Evolutionary conservation across 1,140 invertebrate species (phyloP), one percentile per base, ranked within the genome.

Genomic region (Euglossa dilemma): DNA sequence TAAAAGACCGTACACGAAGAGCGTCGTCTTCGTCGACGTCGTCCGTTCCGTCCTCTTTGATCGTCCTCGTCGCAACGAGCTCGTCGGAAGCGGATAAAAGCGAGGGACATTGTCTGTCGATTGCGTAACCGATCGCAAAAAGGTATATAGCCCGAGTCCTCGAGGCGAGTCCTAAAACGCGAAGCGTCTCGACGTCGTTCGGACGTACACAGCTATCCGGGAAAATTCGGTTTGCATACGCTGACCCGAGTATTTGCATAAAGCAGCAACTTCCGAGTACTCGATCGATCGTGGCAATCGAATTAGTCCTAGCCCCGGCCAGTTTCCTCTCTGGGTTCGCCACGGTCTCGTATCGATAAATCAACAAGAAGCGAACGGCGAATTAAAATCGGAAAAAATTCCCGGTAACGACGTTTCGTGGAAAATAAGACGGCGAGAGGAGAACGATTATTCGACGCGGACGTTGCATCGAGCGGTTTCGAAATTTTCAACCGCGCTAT

Each of bases 1-100:
- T 63, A 54, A 70, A 63, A 72, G 45, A 79, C 66, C 73, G 76
- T n/a, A n/a, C n/a, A n/a, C n/a, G n/a, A n/a, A n/a, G n/a, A n/a
- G n/a, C n/a, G n/a, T n/a, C n/a, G n/a, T n/a, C n/a, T n/a, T n/a
- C n/a, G n/a, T n/a, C n/a, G n/a, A 36, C n/a, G 23, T 67, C n/a
- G 45, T 23, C 43, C 52, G 36, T 12, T 74, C 56, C n/a, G 56
- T 61, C 20, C 72, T 50, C 80, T 75, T 81, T 75, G 80, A 75
- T 67, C 80, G 45, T 74, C 47, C 71, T 61, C 79, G 43, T 67
- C 20, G 36, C 71, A 56, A 72, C 61, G 36, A 43, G 71, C 20
- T n/a, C 54, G 23, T 12, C 20, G 6, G 25, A 47, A 66, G 25
- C 23, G 20, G 67, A 52, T 20, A 45, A 43, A 74, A 54, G 8